Evolutionary conservation across 2,888 invertebrate genomes (phyloP).

Genomic region (Parelbella ahira): DNA sequence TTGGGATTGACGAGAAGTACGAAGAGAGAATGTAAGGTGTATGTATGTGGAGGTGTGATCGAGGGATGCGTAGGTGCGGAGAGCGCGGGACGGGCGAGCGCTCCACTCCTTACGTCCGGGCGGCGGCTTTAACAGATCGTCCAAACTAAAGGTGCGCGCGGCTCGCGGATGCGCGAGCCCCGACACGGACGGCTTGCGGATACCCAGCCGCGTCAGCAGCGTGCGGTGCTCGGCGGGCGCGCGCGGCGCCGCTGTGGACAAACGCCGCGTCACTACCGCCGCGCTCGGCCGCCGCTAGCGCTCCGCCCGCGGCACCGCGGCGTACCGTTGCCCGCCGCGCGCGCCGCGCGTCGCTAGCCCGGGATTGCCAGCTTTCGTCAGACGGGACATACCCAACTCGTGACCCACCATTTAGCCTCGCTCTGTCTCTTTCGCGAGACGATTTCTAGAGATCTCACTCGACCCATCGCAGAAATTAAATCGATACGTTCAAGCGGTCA

Average conservation of each 20-base stretch:
- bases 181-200: constrained; percentile 92
- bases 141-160: constrained; percentile 92
- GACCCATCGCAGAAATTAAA: constrained; percentile 3
- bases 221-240: constrained; percentile 79
- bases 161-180: constrained; percentile 87
- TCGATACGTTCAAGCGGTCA: constrained; percentile 8
- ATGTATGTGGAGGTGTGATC: constrained; percentile 6
- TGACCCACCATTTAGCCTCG: too few relatives aligned
- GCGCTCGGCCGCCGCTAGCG: constrained; percentile 42
- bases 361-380: constrained; percentile 49
- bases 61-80: constrained; percentile 48
- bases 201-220: constrained; percentile 91
- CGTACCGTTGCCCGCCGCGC: constrained; percentile 48
- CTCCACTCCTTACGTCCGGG: constrained; percentile 88
- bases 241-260: constrained; percentile 75
- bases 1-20: too few relatives aligned
- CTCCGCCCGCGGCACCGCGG: constrained; percentile 55
- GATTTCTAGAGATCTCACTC: neutral
- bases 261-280: constrained; percentile 62
- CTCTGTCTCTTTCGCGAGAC: too few relatives aligned
- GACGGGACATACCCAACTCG: constrained; percentile 22
- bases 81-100: constrained; percentile 44
- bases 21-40: too few relatives aligned
- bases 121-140: constrained; percentile 92
- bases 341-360: constrained; percentile 48